Conservation (phyloP, 1,140 invertebrate species). For the Bombus difficillimus region DNA sequence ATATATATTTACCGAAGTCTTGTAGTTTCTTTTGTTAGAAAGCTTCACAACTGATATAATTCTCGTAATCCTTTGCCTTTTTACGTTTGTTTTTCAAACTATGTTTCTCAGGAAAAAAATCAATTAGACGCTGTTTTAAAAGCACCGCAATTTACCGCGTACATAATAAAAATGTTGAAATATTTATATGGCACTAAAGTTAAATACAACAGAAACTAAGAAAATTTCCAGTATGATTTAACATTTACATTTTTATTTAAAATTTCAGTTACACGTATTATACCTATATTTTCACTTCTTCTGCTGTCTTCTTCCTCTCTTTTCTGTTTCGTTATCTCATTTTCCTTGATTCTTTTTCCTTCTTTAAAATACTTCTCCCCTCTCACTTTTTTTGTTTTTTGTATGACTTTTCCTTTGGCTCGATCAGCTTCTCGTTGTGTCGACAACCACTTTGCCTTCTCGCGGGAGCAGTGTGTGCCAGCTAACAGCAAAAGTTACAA, state of each 20-base stretch:
- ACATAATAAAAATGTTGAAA: no score
- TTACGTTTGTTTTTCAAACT: no score
- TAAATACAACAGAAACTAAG: no score
- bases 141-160: no score
- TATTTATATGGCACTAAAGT: no score
- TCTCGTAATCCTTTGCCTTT: no score
- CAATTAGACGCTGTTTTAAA: no score
- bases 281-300: neutral
- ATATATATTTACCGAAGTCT: no score
- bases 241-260: neutral
- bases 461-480: slow-evolving; percentile 14
- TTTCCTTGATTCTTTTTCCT: neutral
- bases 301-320: neutral
- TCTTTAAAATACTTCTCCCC: neutral
- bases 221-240: no score
- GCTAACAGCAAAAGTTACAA: slow-evolving; percentile 53
- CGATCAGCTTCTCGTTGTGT: slow-evolving; percentile 25
- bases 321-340: neutral
- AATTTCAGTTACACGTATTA: neutral
- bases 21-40: no score
- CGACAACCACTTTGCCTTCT: slow-evolving; percentile 27
- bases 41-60: no score
- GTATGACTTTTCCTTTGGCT: slow-evolving; percentile 4
- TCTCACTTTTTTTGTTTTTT: slow-evolving; percentile 2
- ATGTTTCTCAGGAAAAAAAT: no score